Conservation (phyloP, 2,888 invertebrate genomes). For the Tanypteryx hageni region DNA sequence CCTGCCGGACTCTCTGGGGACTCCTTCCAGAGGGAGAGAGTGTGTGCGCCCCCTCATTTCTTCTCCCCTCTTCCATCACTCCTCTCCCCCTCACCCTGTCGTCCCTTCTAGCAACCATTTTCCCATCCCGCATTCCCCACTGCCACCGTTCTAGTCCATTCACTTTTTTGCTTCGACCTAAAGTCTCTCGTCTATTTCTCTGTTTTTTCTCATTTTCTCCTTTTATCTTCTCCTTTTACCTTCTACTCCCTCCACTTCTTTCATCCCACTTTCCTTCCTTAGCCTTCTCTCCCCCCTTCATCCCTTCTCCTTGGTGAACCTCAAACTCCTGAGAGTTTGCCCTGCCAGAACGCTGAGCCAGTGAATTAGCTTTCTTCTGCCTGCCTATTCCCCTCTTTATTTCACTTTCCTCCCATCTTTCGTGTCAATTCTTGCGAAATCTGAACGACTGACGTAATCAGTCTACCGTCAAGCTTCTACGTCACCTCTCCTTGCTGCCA, state of each 20-base stretch:
- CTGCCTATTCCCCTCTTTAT: neutral
- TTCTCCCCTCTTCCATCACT: neutral
- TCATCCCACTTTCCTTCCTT: neutral
- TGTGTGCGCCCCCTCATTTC: neutral
- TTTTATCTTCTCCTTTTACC: neutral
- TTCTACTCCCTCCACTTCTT: neutral
- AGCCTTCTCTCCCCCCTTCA: neutral
- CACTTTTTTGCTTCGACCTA: neutral
- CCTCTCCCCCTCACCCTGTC: neutral
- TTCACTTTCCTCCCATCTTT: neutral
- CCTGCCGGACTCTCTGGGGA: constrained; percentile 10
- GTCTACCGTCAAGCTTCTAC: neutral
- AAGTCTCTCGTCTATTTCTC: neutral
- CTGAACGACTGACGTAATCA: neutral
- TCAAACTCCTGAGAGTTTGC: neutral
- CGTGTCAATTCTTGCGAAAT: neutral
- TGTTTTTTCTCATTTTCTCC: neutral
- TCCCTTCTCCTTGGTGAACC: neutral
- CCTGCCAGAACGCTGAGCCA: neutral
- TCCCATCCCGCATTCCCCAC: neutral
- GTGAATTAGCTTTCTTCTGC: constrained; percentile 37
- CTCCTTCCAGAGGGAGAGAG: neutral
- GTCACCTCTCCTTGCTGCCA: neutral
- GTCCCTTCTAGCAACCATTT: neutral
- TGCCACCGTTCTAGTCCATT: neutral